Evolutionary conservation across 2,113 vertebrate genomes (phyloP).

Genomic region (Alouatta palliata): DNA sequence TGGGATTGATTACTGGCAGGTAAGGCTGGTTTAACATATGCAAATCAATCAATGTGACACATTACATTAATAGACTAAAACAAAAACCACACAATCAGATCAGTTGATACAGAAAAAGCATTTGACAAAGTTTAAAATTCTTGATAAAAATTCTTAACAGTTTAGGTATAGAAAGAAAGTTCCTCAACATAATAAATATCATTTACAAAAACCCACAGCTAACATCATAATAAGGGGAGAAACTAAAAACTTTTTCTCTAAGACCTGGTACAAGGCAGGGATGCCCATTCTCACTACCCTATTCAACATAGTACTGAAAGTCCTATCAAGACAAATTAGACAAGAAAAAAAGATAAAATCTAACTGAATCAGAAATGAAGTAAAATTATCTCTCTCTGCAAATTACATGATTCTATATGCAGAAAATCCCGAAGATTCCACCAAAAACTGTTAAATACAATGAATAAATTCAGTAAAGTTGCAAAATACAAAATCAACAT

Average conservation of each 20-base stretch:
- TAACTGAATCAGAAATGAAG: not conserved
- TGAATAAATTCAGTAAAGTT: not conserved
- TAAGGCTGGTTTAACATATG: not conserved
- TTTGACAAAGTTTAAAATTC: not conserved
- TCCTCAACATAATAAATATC: not conserved
- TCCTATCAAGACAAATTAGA: not conserved
- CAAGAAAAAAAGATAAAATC: not conserved
- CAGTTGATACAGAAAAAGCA: not conserved
- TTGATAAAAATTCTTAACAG: not conserved
- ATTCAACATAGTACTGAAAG: not conserved
- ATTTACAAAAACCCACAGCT: not conserved
- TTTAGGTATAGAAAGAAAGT: not conserved
- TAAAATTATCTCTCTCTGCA: not conserved
- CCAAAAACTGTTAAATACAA: not conserved
- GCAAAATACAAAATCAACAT: not conserved
- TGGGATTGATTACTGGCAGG: not conserved
- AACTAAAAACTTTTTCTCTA: not conserved
- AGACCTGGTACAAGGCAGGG: not conserved
- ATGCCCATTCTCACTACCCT: not conserved
- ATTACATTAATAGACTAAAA: not conserved
- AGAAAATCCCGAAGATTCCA: not conserved
- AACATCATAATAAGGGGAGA: not conserved
- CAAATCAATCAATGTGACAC: not conserved
- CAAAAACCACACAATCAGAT: not conserved
- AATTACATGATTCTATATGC: not conserved